phyloP scores from a whole-genome alignment of 2,113 vertebrate species.

The Brachypteracias leptosomus region DNA sequence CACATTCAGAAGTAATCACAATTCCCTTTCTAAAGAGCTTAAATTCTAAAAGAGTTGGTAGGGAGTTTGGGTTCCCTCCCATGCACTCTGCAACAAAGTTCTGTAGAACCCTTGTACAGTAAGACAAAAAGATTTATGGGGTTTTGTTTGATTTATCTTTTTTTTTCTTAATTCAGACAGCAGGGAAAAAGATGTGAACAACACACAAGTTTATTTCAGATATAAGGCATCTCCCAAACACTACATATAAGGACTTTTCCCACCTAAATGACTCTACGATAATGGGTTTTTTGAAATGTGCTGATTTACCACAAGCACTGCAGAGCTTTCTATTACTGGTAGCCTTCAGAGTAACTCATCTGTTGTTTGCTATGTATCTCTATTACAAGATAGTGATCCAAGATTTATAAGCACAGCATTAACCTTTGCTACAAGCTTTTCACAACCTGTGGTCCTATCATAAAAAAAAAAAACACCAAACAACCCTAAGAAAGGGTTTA shows the following conservation, averaged over 20 bases:
- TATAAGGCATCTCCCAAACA: not conserved
- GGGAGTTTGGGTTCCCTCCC: not conserved
- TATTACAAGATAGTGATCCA: not conserved
- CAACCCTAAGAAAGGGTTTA: not conserved
- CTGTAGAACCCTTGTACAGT: not conserved
- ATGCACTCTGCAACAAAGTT: not conserved
- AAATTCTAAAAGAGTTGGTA: not conserved
- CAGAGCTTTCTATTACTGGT: not conserved
- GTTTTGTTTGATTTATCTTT: not conserved
- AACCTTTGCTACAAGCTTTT: not conserved
- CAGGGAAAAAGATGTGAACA: not conserved
- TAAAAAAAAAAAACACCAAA: not conserved
- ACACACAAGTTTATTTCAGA: not conserved
- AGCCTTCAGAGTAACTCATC: not conserved
- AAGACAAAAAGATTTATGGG: not conserved
- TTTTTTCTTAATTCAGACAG: not conserved
- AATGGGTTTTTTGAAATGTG: not conserved
- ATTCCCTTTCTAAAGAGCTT: not conserved
- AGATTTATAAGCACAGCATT: not conserved
- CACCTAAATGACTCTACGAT: not conserved
- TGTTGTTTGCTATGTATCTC: not conserved
- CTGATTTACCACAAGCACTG: not conserved
- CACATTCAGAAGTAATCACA: not conserved
- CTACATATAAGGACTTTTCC: not conserved
- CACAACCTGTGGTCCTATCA: not conserved